phyloP scores from a whole-genome alignment of 2,888 invertebrate genomes.

The Yponomeuta evonymella region DNA sequence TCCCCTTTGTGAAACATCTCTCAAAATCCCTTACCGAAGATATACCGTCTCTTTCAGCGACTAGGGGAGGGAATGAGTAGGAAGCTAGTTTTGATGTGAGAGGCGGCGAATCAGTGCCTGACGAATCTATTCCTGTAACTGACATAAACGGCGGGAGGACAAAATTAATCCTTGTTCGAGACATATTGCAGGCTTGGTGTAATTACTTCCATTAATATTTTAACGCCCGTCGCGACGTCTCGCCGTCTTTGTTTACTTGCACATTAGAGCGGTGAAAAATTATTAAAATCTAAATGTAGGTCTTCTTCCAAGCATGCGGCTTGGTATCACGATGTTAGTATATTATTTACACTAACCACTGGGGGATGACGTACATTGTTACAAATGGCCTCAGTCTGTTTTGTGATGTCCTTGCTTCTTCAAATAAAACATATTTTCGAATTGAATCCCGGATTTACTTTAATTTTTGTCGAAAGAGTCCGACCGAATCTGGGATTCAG shows the following conservation, averaged over 20 bases:
- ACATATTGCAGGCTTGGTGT: slow-evolving; percentile 49
- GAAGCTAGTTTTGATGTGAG: neutral
- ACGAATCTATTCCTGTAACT: slow-evolving; percentile 63
- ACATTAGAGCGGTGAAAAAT: neutral
- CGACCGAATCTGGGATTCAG: too few species aligned
- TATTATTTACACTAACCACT: too few species aligned
- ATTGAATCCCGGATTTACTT: too few species aligned
- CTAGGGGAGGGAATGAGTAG: neutral
- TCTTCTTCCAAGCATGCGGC: neutral
- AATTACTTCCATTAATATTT: slow-evolving; percentile 61
- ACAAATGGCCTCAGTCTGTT: too few species aligned
- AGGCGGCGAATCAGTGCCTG: slow-evolving; percentile 5
- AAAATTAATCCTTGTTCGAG: slow-evolving; percentile 45
- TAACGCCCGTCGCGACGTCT: slow-evolving; percentile 38
- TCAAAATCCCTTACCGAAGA: neutral
- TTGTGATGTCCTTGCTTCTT: too few species aligned
- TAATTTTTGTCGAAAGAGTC: too few species aligned
- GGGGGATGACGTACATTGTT: too few species aligned
- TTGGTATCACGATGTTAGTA: too few species aligned
- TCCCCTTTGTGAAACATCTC: neutral
- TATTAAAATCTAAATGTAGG: neutral
- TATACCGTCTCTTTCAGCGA: neutral
- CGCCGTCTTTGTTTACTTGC: slow-evolving; percentile 31
- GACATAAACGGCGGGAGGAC: slow-evolving; percentile 37
- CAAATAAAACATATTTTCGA: too few species aligned